Conservation (phyloP, 2,797 vertebrate genomes). For the Centroberyx gerrardi region DNA sequence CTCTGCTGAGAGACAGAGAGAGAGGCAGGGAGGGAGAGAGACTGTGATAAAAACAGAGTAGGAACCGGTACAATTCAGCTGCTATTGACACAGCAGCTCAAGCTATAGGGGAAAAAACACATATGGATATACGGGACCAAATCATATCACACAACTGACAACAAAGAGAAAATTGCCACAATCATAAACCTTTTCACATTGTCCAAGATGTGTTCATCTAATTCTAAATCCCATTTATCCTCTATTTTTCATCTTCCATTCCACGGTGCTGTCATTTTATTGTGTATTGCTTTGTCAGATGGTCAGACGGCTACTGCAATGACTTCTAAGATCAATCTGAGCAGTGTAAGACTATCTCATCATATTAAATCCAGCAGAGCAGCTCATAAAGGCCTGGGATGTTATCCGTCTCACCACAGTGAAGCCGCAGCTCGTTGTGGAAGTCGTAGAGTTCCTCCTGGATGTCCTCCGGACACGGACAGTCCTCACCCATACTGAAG, state of each 20-base stretch:
- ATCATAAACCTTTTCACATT: too few relatives aligned
- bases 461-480: slow-evolving; percentile 95
- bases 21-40: neutral
- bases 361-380: neutral
- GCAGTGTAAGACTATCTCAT: neutral
- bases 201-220: too few relatives aligned
- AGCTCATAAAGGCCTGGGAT: neutral
- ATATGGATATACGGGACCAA: neutral
- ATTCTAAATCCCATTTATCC: neutral
- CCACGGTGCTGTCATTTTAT: neutral
- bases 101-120: neutral
- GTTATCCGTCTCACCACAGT: slow-evolving; percentile 91
- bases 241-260: neutral
- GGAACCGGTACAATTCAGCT: slow-evolving; percentile 17
- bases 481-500: slow-evolving; percentile 95
- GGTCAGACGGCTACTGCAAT: neutral
- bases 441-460: slow-evolving; percentile 94
- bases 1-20: slow-evolving; percentile 32
- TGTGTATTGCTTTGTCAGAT: slow-evolving; percentile 1
- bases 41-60: slow-evolving; percentile 5
- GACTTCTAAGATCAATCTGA: neutral
- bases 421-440: slow-evolving; percentile 94
- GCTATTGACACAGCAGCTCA: slow-evolving; percentile 15
- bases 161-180: slow-evolving; percentile 6
- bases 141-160: slow-evolving; percentile 4